Evolutionary conservation across 2,888 invertebrate species (phyloP), one percentile per base, ranked within the genome.

Genomic region (Apodemia hepburni): DNA sequence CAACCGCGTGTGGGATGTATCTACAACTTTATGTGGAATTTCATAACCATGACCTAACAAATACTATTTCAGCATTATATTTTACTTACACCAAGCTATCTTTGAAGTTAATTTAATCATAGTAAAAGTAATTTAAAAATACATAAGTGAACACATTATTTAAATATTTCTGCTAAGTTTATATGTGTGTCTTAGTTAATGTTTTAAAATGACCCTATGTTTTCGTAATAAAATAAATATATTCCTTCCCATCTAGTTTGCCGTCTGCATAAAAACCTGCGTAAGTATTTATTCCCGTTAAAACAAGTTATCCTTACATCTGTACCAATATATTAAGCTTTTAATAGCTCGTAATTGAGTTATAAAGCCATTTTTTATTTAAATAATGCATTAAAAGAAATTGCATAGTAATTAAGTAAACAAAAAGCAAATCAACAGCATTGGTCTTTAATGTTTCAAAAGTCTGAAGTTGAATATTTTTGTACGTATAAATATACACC

Each of bases 301-400:
- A 51, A 51, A 51, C 51, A 51, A 27, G 51, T 27, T 51, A 51
- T 51, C 58, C 51, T 38, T 59, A 61, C 58, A 60, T 49, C 61
- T 17, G 59, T 59, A 49, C 45, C 33, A 11, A 27, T 69, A 49
- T 61, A 54, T 27, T 61, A 33, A 18, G n/a, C 49, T 60, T 49
- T 45, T 35, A 61, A 54, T 22, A 17, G 17, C 17, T 35, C 27
- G 33, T 54, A 35, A 7, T 60, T 33, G 45, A 45, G 9, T 45
- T 60, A 33, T 42, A 42, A 42, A 42, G 42, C 4, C 42, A 38
- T 38, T 38, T 11, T 22, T 38, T 3, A 42, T 42, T 42, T 42
- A 5, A 42, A 42, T 42, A 42, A 42, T 15, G 42, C 42, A 42
- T 42, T 15, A 15, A 42, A 12, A 42, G 15, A 5, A 42, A 42